Percentiles rank a stretch among this genome's conserved stretches.
Conservation (phyloP, 2,113 vertebrate species). For the Arothron firmamentum region DNA sequence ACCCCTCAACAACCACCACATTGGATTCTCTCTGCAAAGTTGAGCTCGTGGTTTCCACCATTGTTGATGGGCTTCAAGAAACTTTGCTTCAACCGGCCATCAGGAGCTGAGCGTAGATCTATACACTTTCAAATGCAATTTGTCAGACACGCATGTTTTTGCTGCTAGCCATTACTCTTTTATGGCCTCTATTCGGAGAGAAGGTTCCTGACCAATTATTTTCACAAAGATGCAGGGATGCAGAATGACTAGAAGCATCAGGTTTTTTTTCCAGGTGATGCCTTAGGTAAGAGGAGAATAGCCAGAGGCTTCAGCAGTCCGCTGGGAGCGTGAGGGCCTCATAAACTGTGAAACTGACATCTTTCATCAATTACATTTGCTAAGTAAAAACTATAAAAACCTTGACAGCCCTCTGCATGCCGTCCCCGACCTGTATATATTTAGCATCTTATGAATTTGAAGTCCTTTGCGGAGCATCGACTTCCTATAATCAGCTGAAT, state of each 20-base stretch:
- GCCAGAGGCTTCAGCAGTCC: slow-evolving; percentile 96
- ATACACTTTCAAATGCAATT: slow-evolving; percentile 64
- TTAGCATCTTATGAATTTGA: slow-evolving; percentile 67
- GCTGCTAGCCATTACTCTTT: slow-evolving; percentile 78
- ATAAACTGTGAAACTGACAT: slow-evolving; percentile 99
- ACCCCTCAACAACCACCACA: background rate
- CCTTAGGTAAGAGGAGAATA: slow-evolving; percentile 99
- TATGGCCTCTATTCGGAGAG: slow-evolving; percentile 82
- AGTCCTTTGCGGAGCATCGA: slow-evolving; percentile 65
- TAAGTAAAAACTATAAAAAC: slow-evolving; percentile 98
- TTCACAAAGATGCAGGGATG: slow-evolving; percentile 99
- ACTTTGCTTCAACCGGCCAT: slow-evolving; percentile 43
- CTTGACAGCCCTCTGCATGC: slow-evolving; percentile 88
- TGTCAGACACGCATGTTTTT: slow-evolving; percentile 71
- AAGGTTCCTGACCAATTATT: slow-evolving; percentile 99
- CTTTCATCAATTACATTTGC: slow-evolving; percentile 98
- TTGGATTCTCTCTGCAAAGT: background rate
- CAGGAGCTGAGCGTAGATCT: slow-evolving; percentile 42
- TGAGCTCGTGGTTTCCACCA: background rate
- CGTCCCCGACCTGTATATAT: slow-evolving; percentile 58
- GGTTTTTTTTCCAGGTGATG: slow-evolving; percentile 88
- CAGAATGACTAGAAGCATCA: slow-evolving; percentile 99
- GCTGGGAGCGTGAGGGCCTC: slow-evolving; percentile 89
- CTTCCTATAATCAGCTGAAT: slow-evolving; percentile 60
- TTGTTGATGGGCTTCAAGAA: slow-evolving; percentile 45